These are phyloP conservation scores for Himalopsyche japonica DNA, from an alignment of 2,888 invertebrate species.

Conservation along the genomic window DNA sequence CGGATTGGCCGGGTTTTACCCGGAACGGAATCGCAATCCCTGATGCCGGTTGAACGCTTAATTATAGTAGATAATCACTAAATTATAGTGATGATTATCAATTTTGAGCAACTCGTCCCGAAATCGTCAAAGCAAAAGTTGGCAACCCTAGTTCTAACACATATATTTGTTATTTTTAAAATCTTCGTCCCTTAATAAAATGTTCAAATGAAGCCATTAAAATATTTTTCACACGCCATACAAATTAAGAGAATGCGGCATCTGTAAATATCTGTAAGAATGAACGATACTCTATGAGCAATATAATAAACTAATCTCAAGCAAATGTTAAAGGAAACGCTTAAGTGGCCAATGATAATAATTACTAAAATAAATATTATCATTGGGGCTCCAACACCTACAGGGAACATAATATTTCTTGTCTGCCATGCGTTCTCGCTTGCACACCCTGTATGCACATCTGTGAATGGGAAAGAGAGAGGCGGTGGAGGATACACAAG, in stretches of 20 bases:
- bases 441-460: background rate
- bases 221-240: background rate
- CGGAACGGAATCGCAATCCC: too few relatives aligned
- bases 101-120: too few relatives aligned
- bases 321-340: conserved; percentile 35
- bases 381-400: conserved; percentile 24
- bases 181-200: too few relatives aligned
- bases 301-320: conserved; percentile 1
- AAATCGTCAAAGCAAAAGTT: too few relatives aligned
- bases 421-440: conserved; percentile 19
- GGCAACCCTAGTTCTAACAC: too few relatives aligned
- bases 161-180: too few relatives aligned
- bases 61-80: too few relatives aligned
- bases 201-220: too few relatives aligned
- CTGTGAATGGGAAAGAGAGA: conserved; percentile 16
- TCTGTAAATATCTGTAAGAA: background rate
- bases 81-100: too few relatives aligned
- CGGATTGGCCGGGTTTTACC: too few relatives aligned
- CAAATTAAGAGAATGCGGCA: background rate
- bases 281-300: background rate
- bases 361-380: conserved; percentile 40
- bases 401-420: conserved; percentile 28
- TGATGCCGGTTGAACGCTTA: too few relatives aligned
- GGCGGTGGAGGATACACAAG: conserved; percentile 10
- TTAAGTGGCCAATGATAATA: conserved; percentile 41